Evolutionary conservation across 2,113 vertebrate genomes (phyloP).

Genomic region (Cheirogaleus medius): DNA sequence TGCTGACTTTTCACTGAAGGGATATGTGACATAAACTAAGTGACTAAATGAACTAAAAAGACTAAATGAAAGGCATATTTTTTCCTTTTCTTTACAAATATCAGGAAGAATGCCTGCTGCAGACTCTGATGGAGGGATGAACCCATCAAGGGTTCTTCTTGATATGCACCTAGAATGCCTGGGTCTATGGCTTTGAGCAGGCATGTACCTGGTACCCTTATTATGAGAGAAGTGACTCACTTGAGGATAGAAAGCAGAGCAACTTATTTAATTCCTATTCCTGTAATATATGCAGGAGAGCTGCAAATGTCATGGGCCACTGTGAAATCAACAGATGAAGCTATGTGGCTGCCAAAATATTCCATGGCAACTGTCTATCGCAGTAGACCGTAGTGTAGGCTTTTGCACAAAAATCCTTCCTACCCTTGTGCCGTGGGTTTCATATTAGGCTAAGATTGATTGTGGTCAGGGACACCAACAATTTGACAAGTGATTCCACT

Average conservation of each 20-base stretch:
- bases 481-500: neutral
- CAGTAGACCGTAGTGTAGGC: neutral
- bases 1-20: neutral
- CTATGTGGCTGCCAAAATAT: neutral
- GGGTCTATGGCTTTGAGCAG: neutral
- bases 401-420: neutral
- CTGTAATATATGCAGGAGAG: neutral
- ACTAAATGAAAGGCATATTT: neutral
- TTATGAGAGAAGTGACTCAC: neutral
- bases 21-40: neutral
- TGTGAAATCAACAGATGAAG: neutral
- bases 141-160: neutral
- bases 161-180: neutral
- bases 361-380: neutral
- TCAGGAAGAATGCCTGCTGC: neutral
- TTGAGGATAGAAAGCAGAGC: neutral
- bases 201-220: neutral
- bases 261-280: neutral
- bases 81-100: neutral
- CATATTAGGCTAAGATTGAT: neutral
- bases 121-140: neutral
- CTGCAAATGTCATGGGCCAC: neutral
- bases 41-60: neutral
- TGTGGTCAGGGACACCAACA: neutral
- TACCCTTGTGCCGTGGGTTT: neutral